Base-by-base conservation (phyloP, 2,888 invertebrate species). In the Eubasilissa splendida region DNA sequence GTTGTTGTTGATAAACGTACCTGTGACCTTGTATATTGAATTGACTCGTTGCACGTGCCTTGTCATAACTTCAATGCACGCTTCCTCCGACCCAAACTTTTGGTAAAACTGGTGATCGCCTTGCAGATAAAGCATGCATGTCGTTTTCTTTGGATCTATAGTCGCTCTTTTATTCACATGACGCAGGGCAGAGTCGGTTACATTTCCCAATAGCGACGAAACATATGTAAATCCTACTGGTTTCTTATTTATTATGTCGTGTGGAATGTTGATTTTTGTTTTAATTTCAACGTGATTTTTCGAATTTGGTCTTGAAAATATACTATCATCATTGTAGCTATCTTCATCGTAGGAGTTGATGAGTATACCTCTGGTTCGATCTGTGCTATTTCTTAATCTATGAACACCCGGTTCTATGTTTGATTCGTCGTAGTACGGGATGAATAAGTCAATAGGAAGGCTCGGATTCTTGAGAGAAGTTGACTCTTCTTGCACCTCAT, bases 31-130 rank as follows among this genome's bases (percentile, higher is more conserved):
- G 87, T 96, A 96, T 86, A 96, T 96, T 42, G 95, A 93, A 88
- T 98, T 98, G 84, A 97, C 97, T 87, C 97, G 93, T 88, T 98
- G 97, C 54, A 98, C 97, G 87, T 98, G 97, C 76, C 97, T 91
- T 8, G 97, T 97, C 93, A 98, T 97, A 81, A 97, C 96, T 88
- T 98, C 97, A 85, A 98, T 97, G 87, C 97, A 97, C 1, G 97
- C 96, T 87, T 98, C 97, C 86, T 97, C 97, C 3, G 96, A 95
- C 79, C 96, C 97, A 89, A 98, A 97, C 89, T 97, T 95, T 87
- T 97, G 95, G 89, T 96, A 99, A 89, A 99, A 97, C 89, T 97
- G 95, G 88, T 99, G 98, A 89, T 97, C 97, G 4, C 99, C 98
- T 89, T 99, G 98, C 86, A 99, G 91, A 88, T 97, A 98, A 80